Conservation (phyloP, 2,113 vertebrate genomes). For the Myotis davidii region DNA sequence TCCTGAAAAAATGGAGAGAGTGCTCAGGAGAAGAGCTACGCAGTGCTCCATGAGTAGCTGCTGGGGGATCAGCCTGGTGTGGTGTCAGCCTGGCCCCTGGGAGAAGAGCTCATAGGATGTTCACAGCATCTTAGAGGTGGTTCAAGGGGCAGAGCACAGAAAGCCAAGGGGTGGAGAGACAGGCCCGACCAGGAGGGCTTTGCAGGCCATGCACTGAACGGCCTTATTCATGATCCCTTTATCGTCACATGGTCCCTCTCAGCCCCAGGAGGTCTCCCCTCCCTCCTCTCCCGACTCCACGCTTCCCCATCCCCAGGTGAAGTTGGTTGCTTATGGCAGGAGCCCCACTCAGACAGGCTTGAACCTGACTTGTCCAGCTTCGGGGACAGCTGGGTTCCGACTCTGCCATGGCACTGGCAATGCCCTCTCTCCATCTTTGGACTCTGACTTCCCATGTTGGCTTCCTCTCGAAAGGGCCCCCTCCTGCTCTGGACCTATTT, state of each 20-base stretch:
- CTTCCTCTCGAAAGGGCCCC: not conserved
- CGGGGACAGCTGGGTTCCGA: not conserved
- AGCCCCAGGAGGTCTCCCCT: not conserved
- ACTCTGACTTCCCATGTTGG: not conserved
- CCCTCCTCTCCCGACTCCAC: not conserved
- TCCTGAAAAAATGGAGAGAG: not conserved
- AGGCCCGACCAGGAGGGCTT: not conserved
- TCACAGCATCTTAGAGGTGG: fast-evolving
- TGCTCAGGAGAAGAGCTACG: fast-evolving
- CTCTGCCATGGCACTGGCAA: fast-evolving
- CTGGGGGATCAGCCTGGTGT: not conserved
- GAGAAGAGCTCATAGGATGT: not conserved
- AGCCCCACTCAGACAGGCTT: not conserved
- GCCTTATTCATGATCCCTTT: not conserved
- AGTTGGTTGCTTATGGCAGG: not conserved
- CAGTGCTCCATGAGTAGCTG: fast-evolving
- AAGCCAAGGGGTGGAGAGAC: not conserved
- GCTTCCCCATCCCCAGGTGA: not conserved
- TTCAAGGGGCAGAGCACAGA: not conserved
- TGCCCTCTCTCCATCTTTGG: too few relatives aligned
- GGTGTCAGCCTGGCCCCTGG: too few relatives aligned
- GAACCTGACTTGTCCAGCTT: not conserved
- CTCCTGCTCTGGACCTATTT: not conserved
- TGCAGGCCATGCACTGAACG: not conserved
- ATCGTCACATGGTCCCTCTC: fast-evolving